A percentile compares a stretch with the other conserved stretches of the same genome.
Evolutionary conservation across 2,888 invertebrate genomes (phyloP).

Genomic region (Seladonia tumulorum): DNA sequence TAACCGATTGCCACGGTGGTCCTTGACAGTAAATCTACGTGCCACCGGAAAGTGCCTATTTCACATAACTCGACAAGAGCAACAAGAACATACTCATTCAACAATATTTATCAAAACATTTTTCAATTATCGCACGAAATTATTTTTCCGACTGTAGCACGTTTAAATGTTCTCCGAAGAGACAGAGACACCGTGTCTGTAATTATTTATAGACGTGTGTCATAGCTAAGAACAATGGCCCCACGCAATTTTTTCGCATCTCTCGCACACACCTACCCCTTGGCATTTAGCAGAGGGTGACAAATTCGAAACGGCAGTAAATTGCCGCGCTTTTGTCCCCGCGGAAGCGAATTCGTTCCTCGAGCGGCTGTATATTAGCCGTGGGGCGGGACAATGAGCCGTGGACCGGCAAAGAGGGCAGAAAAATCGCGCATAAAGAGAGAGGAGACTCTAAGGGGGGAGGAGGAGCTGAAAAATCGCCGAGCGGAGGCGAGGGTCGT

Average conservation of each 20-base stretch:
- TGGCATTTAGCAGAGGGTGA: not conserved
- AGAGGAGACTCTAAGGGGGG: not conserved
- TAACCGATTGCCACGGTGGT: not conserved
- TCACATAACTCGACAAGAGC: too few relatives aligned
- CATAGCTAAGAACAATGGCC: not conserved
- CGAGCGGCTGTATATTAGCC: slow-evolving; percentile 47
- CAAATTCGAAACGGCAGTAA: slow-evolving; percentile 33
- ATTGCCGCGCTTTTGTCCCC: slow-evolving; percentile 44
- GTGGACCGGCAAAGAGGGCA: slow-evolving; percentile 21
- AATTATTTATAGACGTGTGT: not conserved
- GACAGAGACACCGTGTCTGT: too few relatives aligned
- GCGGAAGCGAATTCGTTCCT: slow-evolving; percentile 49
- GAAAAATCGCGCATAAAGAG: slow-evolving; percentile 44
- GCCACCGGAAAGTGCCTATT: too few relatives aligned
- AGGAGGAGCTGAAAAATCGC: slow-evolving; percentile 22
- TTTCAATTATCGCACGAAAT: too few relatives aligned
- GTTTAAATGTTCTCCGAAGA: too few relatives aligned
- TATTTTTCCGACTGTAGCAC: too few relatives aligned
- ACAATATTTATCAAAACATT: too few relatives aligned
- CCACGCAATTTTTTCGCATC: not conserved
- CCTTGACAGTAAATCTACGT: not conserved
- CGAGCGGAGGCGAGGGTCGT: slow-evolving; percentile 5
- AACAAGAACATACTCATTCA: too few relatives aligned
- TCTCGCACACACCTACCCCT: not conserved
- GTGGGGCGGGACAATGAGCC: slow-evolving; percentile 53